These are phyloP conservation scores for Stegastes partitus DNA, from an alignment of 2,113 vertebrate species.

Conservation along the genomic window DNA sequence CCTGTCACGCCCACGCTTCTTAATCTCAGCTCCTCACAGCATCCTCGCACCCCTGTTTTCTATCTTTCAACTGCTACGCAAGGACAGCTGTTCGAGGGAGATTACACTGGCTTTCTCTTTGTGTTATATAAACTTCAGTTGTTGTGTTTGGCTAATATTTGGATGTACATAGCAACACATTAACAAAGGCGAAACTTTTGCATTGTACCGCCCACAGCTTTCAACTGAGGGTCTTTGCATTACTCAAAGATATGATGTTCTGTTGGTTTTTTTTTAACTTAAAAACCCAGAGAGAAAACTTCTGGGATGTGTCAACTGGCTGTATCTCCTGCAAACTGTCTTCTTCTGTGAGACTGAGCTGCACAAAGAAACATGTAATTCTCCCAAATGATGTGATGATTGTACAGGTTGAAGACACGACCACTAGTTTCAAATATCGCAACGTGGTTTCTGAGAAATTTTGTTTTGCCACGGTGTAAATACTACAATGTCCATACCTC, in stretches of 20 bases:
- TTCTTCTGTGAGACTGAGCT: background rate
- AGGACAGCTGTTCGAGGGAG: slow-evolving; percentile 2
- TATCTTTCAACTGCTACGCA: slow-evolving; percentile 29
- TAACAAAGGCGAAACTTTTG: background rate
- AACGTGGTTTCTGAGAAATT: background rate
- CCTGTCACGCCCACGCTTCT: slow-evolving; percentile 35
- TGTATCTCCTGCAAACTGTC: background rate
- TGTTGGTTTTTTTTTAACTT: background rate
- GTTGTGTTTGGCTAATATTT: slow-evolving; percentile 47
- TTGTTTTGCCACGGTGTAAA: background rate
- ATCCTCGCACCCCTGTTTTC: slow-evolving; percentile 42
- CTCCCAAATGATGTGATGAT: background rate
- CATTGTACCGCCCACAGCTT: background rate
- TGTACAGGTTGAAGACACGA: background rate
- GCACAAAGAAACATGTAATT: background rate
- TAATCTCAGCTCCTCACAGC: slow-evolving; percentile 49
- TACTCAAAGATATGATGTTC: background rate
- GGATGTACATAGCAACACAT: slow-evolving; percentile 31
- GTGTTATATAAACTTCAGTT: slow-evolving; percentile 25
- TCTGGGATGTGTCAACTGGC: background rate
- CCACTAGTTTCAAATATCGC: background rate
- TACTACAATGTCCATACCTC: no score
- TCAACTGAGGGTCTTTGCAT: background rate
- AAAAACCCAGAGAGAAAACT: background rate
- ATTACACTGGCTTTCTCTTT: slow-evolving; percentile 3